phyloP scores from a whole-genome alignment of 1,140 invertebrate species.

The Delia radicum region DNA sequence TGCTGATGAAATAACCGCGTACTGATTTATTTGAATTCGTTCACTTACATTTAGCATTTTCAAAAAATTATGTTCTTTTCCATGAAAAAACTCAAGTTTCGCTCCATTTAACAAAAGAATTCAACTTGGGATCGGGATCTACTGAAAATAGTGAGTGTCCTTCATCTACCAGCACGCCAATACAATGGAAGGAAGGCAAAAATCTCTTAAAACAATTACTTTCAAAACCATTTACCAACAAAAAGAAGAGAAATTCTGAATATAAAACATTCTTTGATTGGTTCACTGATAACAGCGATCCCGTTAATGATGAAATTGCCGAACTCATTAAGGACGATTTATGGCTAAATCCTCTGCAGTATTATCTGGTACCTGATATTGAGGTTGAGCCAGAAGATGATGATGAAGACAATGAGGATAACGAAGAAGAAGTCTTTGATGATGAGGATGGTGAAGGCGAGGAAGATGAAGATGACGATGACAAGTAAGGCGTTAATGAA shows the following conservation, averaged over 20 bases:
- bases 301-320: slow-evolving; percentile 78
- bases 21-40: too few species aligned
- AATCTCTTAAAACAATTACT: slow-evolving; percentile 65
- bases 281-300: slow-evolving; percentile 77
- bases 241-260: slow-evolving; percentile 65
- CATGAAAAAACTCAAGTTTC: too few species aligned
- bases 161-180: slow-evolving; percentile 69
- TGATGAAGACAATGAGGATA: slow-evolving; percentile 59
- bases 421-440: slow-evolving; percentile 51
- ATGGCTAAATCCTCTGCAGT: slow-evolving; percentile 89
- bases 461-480: slow-evolving; percentile 50
- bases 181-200: slow-evolving; percentile 76
- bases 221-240: slow-evolving; percentile 58
- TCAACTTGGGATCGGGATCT: slow-evolving; percentile 66
- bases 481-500: slow-evolving; percentile 39
- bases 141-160: slow-evolving; percentile 63
- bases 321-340: slow-evolving; percentile 85
- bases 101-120: slow-evolving; percentile 84
- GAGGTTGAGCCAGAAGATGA: slow-evolving; percentile 69
- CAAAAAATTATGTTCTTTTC: too few species aligned
- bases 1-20: too few species aligned
- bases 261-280: slow-evolving; percentile 79
- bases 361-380: slow-evolving; percentile 81
- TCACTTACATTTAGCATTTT: too few species aligned
- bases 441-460: slow-evolving; percentile 51